Conservation (phyloP, 2,797 vertebrate species). For the Merluccius polli region DNA sequence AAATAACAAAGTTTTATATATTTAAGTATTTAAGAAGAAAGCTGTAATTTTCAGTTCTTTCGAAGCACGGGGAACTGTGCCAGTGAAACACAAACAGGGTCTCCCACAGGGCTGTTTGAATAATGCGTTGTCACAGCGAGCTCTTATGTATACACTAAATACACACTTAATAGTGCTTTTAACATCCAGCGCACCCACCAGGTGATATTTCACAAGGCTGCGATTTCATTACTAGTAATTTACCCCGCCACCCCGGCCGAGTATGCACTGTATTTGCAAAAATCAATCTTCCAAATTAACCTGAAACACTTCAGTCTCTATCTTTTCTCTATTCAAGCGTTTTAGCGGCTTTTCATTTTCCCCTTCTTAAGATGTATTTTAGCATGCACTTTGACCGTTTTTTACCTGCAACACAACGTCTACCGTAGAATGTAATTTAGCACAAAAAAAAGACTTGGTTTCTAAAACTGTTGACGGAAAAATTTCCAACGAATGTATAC, state of each 20-base stretch:
- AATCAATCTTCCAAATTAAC: background rate
- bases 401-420: background rate
- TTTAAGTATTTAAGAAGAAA: conserved; percentile 77
- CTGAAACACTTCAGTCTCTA: background rate
- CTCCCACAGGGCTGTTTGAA: background rate
- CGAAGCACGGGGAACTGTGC: conserved; percentile 42
- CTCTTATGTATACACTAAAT: background rate
- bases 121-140: background rate
- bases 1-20: conserved; percentile 74
- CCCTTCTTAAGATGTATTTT: background rate
- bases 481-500: background rate
- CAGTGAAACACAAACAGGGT: conserved; percentile 33
- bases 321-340: background rate
- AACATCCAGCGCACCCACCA: conserved; percentile 30
- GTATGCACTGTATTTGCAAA: background rate
- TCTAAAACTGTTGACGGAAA: background rate
- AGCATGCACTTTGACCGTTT: background rate
- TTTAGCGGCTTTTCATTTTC: background rate
- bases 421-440: background rate
- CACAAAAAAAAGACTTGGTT: background rate
- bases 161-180: conserved; percentile 53
- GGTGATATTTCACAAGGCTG: conserved; percentile 32
- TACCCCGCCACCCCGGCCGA: background rate
- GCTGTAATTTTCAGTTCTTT: conserved; percentile 54
- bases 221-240: conserved; percentile 28